Base-by-base conservation (phyloP, 2,888 invertebrate species). In the Eubasilissa splendida region DNA sequence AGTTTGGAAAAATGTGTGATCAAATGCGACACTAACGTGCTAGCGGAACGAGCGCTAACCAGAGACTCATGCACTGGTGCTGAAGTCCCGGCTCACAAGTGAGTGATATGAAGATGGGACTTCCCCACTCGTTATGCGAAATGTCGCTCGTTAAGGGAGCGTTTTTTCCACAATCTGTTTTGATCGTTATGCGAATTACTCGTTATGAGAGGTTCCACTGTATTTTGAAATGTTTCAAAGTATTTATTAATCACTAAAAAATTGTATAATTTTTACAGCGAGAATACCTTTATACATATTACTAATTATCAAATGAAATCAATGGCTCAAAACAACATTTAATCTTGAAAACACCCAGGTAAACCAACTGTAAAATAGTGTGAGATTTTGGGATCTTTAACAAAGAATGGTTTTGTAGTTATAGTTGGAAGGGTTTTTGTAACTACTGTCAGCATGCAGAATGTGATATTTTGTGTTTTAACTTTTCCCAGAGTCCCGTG, bases 401-500 rank as follows among this genome's bases (percentile, higher is more conserved):
- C 75, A 75, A 52, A 50, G 60, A 75, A 75, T 75, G 75, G 75
- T 60, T 75, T 63, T 56, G 73, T 73, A 73, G 73, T 56, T 7
- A 8, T 33, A 50, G 33, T 56, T n/a, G 65, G 59, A 50, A 14
- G 65, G 56, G 53, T 76, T 33, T 54, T 14, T 74, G n/a, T 76
- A 76, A 54, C 52, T 65, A 76, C 53, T 53, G 63, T 75, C 68
- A 66, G 79, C 79, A 79, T 79, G 79, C 66, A 50, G 58, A 58
- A 75, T 58, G 58, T 63, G n/a, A 77, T 73, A 14, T 22, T 79
- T 79, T 82, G 63, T 76, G 63, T 79, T 77, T 76, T 80, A 79
- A 73, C 80, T 79, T 82, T 88, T 88, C 88, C 89, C 91, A 95
- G 95, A 94, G 93, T 90, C 94, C 94, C 86, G 89, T 93, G 87